Percentiles rank a stretch among this genome's conserved stretches.
phyloP scores from a whole-genome alignment of 2,797 vertebrate species.

The Sorex maritimensis region DNA sequence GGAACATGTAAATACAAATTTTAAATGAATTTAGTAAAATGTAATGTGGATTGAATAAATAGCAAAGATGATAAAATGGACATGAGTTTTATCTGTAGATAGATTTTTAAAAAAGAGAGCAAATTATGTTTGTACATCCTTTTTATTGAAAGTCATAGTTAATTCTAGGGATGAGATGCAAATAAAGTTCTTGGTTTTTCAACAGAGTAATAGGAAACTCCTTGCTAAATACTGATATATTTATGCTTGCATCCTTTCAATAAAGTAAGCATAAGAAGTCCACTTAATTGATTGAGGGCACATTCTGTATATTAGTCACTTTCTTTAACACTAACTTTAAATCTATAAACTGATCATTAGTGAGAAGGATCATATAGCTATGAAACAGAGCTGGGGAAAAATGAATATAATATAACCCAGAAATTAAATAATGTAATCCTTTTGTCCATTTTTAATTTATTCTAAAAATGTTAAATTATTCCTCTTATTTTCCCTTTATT shows the following conservation, averaged over 20 bases:
- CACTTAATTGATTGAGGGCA: neutral
- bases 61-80: slow-evolving; percentile 27
- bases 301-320: neutral
- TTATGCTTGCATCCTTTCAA: neutral
- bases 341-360: neutral
- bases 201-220: neutral
- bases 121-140: neutral
- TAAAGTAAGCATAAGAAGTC: neutral
- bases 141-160: neutral
- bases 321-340: neutral
- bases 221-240: neutral
- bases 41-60: slow-evolving; percentile 11
- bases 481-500: neutral
- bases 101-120: neutral
- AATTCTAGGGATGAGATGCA: slow-evolving; percentile 22
- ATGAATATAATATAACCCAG: neutral
- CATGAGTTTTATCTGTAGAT: neutral
- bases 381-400: neutral
- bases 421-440: neutral
- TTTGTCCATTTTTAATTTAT: neutral
- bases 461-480: slow-evolving; percentile 22
- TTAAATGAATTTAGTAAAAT: slow-evolving; percentile 47
- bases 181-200: slow-evolving; percentile 9
- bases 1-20: neutral
- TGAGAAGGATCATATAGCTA: neutral